These are phyloP conservation scores for Rhynchonycteris naso DNA, from an alignment of 2,797 vertebrate species.

Conservation along the genomic window DNA sequence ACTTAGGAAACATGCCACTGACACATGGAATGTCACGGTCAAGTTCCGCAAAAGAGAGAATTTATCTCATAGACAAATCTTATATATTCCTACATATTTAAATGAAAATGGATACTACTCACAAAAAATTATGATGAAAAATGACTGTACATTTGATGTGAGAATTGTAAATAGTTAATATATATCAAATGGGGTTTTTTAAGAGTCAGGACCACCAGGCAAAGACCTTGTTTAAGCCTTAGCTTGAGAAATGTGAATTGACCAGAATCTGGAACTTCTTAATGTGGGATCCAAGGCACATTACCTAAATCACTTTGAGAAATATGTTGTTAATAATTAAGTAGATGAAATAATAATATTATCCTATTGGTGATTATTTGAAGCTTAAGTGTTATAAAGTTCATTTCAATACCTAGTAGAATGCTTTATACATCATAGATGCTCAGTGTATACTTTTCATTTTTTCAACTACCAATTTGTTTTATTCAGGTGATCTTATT, in stretches of 20 bases:
- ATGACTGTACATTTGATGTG: background rate
- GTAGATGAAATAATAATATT: background rate
- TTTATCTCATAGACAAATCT: background rate
- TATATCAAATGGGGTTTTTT: background rate
- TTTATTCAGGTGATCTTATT: background rate
- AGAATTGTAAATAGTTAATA: background rate
- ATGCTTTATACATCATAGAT: background rate
- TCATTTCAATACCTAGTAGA: background rate
- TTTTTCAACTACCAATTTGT: background rate
- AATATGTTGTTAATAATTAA: background rate
- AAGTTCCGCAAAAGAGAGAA: background rate
- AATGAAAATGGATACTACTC: background rate
- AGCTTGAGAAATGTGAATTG: background rate
- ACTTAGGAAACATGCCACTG: background rate
- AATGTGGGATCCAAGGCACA: background rate
- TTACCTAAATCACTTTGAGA: background rate
- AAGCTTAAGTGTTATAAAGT: background rate
- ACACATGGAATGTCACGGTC: background rate
- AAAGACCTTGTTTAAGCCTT: background rate
- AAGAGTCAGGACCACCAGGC: background rate
- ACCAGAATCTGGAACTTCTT: background rate
- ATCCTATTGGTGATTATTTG: background rate
- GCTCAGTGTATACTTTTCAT: background rate
- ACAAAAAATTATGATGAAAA: background rate
- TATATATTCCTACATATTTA: background rate